phyloP scores from a whole-genome alignment of 2,888 invertebrate species.

The Drosophila diplacantha region DNA sequence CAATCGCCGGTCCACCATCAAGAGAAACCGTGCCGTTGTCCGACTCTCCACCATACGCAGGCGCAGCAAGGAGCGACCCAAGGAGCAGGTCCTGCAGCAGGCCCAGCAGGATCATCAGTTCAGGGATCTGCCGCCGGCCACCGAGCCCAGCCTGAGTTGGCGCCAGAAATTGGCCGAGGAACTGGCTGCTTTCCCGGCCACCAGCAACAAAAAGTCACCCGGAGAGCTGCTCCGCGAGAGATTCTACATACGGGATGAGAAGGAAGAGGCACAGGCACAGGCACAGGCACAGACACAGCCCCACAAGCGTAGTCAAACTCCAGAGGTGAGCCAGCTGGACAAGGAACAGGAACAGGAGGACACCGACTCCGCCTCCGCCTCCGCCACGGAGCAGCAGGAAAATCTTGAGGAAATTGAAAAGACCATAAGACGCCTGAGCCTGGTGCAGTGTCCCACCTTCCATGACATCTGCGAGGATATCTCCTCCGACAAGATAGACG shows the following conservation, averaged over 20 bases:
- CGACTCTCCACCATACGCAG: constrained; percentile 83
- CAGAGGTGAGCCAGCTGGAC: constrained; percentile 48
- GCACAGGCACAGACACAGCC: constrained; percentile 51
- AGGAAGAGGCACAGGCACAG: constrained; percentile 57
- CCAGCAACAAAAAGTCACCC: constrained; percentile 80
- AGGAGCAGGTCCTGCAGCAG: constrained; percentile 2
- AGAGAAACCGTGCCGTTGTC: constrained; percentile 86
- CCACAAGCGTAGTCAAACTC: constrained; percentile 39
- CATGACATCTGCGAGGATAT: constrained; percentile 80
- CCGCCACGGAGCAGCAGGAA: constrained; percentile 38
- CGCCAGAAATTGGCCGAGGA: constrained; percentile 83
- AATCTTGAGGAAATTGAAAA: constrained; percentile 63
- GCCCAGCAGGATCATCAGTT: constrained; percentile 43
- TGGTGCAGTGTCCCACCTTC: constrained; percentile 79
- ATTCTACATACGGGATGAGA: constrained; percentile 79
- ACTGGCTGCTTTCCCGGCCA: constrained; percentile 63
- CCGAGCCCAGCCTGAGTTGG: constrained; percentile 79
- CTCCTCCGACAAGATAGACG: constrained; percentile 79
- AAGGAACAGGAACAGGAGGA: constrained; percentile 33
- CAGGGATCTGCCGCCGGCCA: constrained; percentile 73
- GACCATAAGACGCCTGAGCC: constrained; percentile 73
- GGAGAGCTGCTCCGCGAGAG: constrained; percentile 88
- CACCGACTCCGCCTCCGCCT: not conserved
- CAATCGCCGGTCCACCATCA: constrained; percentile 81
- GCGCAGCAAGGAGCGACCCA: constrained; percentile 67